Percentiles rank a stretch among this genome's conserved stretches.
phyloP scores from a whole-genome alignment of 2,888 invertebrate species.

The Limnephilus auricula region DNA sequence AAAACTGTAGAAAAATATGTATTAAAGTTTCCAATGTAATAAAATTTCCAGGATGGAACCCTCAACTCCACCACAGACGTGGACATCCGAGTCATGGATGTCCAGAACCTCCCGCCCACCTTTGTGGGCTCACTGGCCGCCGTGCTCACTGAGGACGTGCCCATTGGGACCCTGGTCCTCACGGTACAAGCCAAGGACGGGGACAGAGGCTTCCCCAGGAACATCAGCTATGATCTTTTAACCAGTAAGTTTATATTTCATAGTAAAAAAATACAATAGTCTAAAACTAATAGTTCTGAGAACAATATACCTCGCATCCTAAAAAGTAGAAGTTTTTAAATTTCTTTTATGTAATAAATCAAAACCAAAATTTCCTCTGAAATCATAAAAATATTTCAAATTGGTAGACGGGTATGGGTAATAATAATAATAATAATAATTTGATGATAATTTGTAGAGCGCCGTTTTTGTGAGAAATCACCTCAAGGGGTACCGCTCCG shows the following conservation, averaged over 20 bases:
- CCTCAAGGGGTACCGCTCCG: no score
- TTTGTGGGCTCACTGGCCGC: slow-evolving; percentile 89
- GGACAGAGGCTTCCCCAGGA: slow-evolving; percentile 89
- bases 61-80: slow-evolving; percentile 85
- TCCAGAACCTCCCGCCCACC: slow-evolving; percentile 91
- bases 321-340: no score
- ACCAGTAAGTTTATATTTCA: slow-evolving; percentile 80
- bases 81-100: slow-evolving; percentile 88
- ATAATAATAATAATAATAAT: no score
- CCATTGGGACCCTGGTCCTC: slow-evolving; percentile 89
- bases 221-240: slow-evolving; percentile 86
- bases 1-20: not conserved
- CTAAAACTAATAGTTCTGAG: not conserved
- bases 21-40: slow-evolving; percentile 12
- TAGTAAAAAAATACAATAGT: not conserved
- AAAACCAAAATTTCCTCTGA: no score
- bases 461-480: no score
- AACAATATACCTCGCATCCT: no score
- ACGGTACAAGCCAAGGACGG: slow-evolving; percentile 90
- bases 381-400: no score
- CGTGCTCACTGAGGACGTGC: slow-evolving; percentile 88
- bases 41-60: slow-evolving; percentile 83
- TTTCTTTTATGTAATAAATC: no score
- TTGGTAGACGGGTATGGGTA: no score
- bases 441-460: no score